Evolutionary conservation across 2,797 vertebrate species (phyloP).

Genomic region (Gymnopithys bicolor): DNA sequence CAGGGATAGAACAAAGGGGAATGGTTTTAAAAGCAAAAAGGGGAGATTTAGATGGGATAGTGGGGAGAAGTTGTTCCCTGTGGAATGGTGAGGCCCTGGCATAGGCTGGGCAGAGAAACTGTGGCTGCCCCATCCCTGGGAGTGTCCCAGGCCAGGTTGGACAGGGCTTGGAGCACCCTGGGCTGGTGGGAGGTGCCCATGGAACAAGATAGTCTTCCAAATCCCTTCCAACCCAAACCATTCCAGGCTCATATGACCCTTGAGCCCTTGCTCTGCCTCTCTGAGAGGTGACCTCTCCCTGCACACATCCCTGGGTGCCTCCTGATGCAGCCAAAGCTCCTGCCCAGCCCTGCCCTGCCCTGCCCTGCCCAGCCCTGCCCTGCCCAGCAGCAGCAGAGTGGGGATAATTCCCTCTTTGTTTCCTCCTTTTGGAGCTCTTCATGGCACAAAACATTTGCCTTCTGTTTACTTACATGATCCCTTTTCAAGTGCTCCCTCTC

Average conservation of each 20-base stretch:
- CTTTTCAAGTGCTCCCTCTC: neutral
- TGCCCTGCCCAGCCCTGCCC: neutral
- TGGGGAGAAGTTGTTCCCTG: too few species aligned
- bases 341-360: neutral
- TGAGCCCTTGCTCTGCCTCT: neutral
- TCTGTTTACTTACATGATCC: neutral
- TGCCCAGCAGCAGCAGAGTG: neutral
- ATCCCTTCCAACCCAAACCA: too few species aligned
- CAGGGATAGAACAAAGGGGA: too few species aligned
- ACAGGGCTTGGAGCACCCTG: too few species aligned
- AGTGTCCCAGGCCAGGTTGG: too few species aligned
- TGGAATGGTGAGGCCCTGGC: too few species aligned
- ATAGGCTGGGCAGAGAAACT: too few species aligned
- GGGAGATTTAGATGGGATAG: too few species aligned
- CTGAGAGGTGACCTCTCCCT: accelerated
- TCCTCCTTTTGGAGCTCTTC: neutral
- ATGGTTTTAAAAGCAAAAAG: too few species aligned
- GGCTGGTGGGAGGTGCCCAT: too few species aligned
- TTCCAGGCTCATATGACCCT: neutral
- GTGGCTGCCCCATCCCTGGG: too few species aligned
- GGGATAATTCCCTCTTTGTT: neutral
- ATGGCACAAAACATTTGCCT: neutral
- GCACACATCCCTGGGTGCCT: neutral
- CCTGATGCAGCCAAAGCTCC: neutral
- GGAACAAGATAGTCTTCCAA: too few species aligned